A percentile compares a stretch with the other conserved stretches of the same genome.
Evolutionary conservation across 2,113 vertebrate genomes (phyloP).

Genomic region (Scolopax mira): DNA sequence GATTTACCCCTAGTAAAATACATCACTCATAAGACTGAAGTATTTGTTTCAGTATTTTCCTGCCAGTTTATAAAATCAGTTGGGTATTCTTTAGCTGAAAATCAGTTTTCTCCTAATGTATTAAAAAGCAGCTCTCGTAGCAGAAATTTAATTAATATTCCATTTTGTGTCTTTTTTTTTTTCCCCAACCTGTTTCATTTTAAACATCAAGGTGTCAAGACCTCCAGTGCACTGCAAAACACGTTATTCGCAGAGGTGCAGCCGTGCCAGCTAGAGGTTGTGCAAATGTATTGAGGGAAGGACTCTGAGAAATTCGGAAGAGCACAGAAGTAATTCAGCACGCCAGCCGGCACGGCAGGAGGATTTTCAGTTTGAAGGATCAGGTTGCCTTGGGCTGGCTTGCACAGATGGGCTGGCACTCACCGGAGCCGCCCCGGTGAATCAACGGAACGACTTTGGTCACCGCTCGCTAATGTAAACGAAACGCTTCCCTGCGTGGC

Average conservation of each 20-base stretch:
- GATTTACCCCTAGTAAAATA: background rate
- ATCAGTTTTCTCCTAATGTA: background rate
- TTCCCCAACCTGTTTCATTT: background rate
- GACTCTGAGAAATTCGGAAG: background rate
- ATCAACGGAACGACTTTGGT: constrained; percentile 25
- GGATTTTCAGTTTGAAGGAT: constrained; percentile 39
- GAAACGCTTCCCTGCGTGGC: background rate
- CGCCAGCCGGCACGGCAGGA: constrained; percentile 39
- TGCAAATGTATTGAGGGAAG: background rate
- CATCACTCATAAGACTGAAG: background rate
- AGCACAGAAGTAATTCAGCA: constrained; percentile 13
- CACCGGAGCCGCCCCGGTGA: background rate
- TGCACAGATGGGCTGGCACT: background rate
- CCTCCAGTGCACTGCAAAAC: constrained; percentile 17
- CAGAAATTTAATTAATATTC: background rate
- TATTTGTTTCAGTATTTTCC: background rate
- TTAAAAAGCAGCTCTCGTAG: background rate
- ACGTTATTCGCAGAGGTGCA: background rate
- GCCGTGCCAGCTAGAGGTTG: background rate
- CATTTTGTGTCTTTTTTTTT: background rate
- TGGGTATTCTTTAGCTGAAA: background rate
- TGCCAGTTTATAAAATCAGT: background rate
- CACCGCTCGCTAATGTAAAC: background rate
- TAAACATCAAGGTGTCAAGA: background rate
- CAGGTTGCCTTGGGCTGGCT: background rate